Base-by-base conservation (phyloP, 2,797 vertebrate species). In the Lemur catta region DNA sequence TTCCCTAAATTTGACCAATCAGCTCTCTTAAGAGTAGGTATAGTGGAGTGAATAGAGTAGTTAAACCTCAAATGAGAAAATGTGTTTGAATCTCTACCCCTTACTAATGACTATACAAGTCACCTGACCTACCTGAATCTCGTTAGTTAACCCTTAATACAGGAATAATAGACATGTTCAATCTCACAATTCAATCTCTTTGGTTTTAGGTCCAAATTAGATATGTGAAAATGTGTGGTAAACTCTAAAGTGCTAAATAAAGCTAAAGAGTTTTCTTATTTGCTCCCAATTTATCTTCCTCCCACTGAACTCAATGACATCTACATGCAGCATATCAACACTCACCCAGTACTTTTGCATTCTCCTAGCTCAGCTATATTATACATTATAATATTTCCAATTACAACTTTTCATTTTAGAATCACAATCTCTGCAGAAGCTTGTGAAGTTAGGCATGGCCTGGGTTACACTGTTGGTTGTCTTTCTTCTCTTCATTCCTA, bases 111-210 rank as follows among this genome's bases (percentile, higher is more conserved):
- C 46, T 57, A 52, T 38, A 24, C 6, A 28, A 30, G 4, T 65
- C 55, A 55, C 11, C 2, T 22, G 76, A 69, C 1, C 30, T 43
- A 38, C 71, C 4, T 52, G 20, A 84, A n/a, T 61, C 26, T 24
- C 59, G 71, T 48, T 71, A 41, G 38, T 67, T 61, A 80, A 46
- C 1, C 8, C 69, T 72, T 86, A 26, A 26, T 38, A 50, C 71
- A 91, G 17, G 4, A 81, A 79, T n/a, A 55, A 71, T 72, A 85
- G 69, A 26, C 35, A 33, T 69, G 61, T 63, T 92, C 46, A 61
- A 50, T 4, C 14, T 96, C 74, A 52, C 6, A n/a, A 57, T 57
- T 57, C 55, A 57, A 57, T 57, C 55, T 57, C 9, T 57, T 35
- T 59, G 20, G 38, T 28, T 72, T 89, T 28, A 71, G 26, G 46